phyloP scores from a whole-genome alignment of 2,888 invertebrate genomes.

The Camptogramma bilineatum region DNA sequence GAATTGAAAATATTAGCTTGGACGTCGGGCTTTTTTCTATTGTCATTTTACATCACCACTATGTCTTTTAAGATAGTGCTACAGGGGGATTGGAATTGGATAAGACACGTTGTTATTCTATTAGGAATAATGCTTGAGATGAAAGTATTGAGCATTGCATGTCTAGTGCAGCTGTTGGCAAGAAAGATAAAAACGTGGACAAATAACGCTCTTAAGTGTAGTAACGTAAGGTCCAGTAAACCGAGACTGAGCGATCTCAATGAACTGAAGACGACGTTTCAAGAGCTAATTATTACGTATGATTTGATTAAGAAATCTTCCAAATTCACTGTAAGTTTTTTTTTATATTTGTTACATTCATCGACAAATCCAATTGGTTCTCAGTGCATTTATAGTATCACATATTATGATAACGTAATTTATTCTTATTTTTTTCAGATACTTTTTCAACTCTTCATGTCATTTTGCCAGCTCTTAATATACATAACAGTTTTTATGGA shows the following conservation, averaged over 20 bases:
- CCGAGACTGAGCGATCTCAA: neutral
- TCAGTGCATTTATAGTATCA: neutral
- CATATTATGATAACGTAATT: too few relatives aligned
- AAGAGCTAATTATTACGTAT: neutral
- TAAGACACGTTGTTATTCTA: neutral
- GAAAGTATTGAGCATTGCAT: neutral
- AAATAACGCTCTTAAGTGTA: neutral
- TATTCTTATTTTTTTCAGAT: constrained; percentile 13
- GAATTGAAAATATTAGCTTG: constrained; percentile 3
- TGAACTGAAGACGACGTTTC: neutral
- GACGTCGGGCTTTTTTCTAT: neutral
- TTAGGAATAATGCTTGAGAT: constrained; percentile 6
- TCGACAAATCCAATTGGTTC: neutral
- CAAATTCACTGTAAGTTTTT: constrained; percentile 7
- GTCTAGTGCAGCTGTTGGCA: constrained; percentile 6
- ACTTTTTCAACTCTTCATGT: constrained; percentile 9
- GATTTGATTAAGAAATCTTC: constrained; percentile 12
- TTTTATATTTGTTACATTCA: neutral
- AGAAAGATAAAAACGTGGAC: neutral
- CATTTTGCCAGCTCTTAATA: constrained; percentile 7
- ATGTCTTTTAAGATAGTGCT: constrained; percentile 2
- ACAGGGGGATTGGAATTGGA: constrained; percentile 7
- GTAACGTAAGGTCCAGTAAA: neutral
- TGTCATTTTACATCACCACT: neutral
- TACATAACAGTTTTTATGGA: constrained; percentile 2